A percentile compares a stretch with the other conserved stretches of the same genome.
These are phyloP conservation scores for Alsophila aescularia DNA, from an alignment of 2,888 invertebrate species.

Conservation along the genomic window DNA sequence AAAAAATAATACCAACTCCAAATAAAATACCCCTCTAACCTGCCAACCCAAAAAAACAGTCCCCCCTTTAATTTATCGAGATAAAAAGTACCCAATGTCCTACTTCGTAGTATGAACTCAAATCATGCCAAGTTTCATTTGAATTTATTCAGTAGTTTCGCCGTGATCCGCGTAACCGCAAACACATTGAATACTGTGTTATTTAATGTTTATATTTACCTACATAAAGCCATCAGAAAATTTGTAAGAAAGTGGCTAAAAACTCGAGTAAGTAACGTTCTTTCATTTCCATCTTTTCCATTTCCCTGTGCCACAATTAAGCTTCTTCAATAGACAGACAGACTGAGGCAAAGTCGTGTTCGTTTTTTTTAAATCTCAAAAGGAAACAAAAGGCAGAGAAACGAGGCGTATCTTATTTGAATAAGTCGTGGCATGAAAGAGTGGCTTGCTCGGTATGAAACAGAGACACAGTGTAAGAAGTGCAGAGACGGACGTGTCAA, in stretches of 20 bases:
- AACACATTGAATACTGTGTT: neutral
- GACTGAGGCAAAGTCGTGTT: slow-evolving; percentile 33
- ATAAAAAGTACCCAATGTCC: too few relatives aligned
- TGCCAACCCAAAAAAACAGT: too few relatives aligned
- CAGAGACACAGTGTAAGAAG: slow-evolving; percentile 15
- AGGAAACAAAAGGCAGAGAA: slow-evolving; percentile 43
- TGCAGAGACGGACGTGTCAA: neutral
- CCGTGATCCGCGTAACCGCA: too few relatives aligned
- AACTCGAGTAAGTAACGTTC: slow-evolving; percentile 3
- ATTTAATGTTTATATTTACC: neutral
- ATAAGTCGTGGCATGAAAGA: slow-evolving; percentile 46
- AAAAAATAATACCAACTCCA: too few relatives aligned
- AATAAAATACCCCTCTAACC: too few relatives aligned
- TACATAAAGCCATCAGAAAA: neutral
- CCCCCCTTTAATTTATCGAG: too few relatives aligned
- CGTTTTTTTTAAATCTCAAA: slow-evolving; percentile 38
- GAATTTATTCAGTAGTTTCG: too few relatives aligned
- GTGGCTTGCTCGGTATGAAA: slow-evolving; percentile 5
- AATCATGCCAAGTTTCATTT: too few relatives aligned
- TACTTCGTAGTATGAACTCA: too few relatives aligned
- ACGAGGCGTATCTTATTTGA: slow-evolving; percentile 51
- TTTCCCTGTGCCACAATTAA: slow-evolving; percentile 22
- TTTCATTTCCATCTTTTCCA: slow-evolving; percentile 18
- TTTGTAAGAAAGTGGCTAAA: neutral
- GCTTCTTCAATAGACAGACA: slow-evolving; percentile 20